phyloP scores from a whole-genome alignment of 2,797 vertebrate species.

The Lepilemur septentrionalis region DNA sequence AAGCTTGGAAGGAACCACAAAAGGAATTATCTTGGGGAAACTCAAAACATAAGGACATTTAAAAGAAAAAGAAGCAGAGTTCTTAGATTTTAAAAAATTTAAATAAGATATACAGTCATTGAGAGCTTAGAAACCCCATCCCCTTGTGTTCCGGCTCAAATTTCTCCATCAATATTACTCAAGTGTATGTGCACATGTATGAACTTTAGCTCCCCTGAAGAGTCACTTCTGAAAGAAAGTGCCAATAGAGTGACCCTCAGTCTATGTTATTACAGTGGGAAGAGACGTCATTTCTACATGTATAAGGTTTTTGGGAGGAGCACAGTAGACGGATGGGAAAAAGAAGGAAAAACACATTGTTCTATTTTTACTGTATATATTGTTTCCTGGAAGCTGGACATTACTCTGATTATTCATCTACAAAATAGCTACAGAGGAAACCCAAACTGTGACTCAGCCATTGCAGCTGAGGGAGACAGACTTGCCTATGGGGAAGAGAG shows the following conservation, averaged over 20 bases:
- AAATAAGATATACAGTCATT: neutral
- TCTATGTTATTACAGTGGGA: neutral
- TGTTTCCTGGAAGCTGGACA: conserved; percentile 41
- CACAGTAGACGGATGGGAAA: neutral
- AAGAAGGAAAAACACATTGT: neutral
- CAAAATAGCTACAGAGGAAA: conserved; percentile 2
- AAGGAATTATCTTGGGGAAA: neutral
- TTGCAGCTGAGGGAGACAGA: neutral
- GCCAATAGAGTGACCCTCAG: neutral
- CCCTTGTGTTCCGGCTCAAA: neutral
- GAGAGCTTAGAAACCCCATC: neutral
- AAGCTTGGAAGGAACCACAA: neutral
- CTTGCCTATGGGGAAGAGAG: neutral
- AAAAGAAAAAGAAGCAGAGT: neutral
- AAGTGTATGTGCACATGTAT: neutral
- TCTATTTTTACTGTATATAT: neutral
- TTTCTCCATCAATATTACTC: neutral
- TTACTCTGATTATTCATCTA: conserved; percentile 1
- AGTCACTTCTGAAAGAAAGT: conserved; percentile 7
- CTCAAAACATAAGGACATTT: neutral
- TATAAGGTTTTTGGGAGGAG: neutral
- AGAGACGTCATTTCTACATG: neutral
- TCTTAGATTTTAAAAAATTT: neutral
- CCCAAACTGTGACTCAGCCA: neutral
- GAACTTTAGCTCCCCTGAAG: neutral